Conservation (phyloP, 1,140 invertebrate species). For the Bactericera cockerelli region DNA sequence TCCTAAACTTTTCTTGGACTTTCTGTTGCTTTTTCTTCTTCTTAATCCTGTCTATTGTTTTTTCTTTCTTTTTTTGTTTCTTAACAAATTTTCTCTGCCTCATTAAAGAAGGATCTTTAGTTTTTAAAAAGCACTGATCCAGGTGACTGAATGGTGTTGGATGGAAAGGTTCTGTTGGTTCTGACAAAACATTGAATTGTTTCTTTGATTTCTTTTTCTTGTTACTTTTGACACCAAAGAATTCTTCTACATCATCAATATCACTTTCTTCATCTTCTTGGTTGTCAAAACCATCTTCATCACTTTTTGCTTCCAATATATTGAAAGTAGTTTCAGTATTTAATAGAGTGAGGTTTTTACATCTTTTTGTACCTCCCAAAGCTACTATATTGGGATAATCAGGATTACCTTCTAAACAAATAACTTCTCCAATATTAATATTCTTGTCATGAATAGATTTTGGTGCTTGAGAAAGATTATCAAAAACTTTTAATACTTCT, state of each 20-base stretch:
- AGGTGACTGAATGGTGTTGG: neutral
- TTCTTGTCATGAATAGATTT: conserved; percentile 39
- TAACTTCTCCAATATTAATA: conserved; percentile 49
- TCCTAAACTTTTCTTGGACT: neutral
- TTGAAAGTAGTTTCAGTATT: conserved; percentile 30
- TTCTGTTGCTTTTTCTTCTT: conserved; percentile 3
- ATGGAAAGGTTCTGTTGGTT: neutral
- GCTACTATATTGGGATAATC: conserved; percentile 65
- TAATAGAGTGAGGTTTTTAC: conserved; percentile 56
- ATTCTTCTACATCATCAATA: conserved; percentile 6
- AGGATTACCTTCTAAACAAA: conserved; percentile 56
- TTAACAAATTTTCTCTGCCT: neutral
- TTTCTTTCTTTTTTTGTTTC: neutral
- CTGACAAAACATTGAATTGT: neutral
- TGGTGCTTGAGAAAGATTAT: conserved; percentile 32
- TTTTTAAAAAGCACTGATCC: neutral
- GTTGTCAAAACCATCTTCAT: conserved; percentile 1
- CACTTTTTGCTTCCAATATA: neutral
- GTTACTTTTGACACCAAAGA: conserved; percentile 3
- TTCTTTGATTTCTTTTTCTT: conserved; percentile 2
- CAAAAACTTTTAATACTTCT: conserved; percentile 64
- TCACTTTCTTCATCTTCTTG: neutral
- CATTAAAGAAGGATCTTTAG: neutral
- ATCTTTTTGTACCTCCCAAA: conserved; percentile 68
- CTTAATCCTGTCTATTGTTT: neutral